phyloP scores from a whole-genome alignment of 2,113 vertebrate genomes.

The Bos javanicus region DNA sequence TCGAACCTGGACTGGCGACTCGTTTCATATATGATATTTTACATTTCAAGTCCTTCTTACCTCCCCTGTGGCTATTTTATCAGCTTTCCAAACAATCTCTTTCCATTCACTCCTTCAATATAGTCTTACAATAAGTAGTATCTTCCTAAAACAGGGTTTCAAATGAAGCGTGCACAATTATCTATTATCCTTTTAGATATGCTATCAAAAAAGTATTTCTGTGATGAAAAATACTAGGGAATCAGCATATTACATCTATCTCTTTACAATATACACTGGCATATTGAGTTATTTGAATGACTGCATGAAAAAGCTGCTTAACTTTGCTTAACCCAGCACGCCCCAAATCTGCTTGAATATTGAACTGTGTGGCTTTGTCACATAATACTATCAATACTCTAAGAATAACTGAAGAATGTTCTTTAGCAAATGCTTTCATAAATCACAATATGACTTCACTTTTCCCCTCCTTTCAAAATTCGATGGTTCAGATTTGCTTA shows the following conservation, averaged over 20 bases:
- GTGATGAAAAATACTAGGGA: not conserved
- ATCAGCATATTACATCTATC: not conserved
- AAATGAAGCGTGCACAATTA: not conserved
- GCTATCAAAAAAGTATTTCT: not conserved
- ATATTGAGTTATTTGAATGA: not conserved
- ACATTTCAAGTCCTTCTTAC: not conserved
- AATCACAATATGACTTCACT: slow-evolving; percentile 5
- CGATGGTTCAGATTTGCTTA: not conserved
- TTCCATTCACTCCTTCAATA: not conserved
- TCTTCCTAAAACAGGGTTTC: not conserved
- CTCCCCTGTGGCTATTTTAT: not conserved
- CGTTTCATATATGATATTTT: too few species aligned
- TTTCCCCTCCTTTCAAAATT: not conserved
- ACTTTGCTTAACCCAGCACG: not conserved
- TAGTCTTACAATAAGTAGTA: not conserved
- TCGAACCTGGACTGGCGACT: too few species aligned
- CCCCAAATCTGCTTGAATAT: not conserved
- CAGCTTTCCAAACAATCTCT: not conserved
- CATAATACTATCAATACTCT: not conserved
- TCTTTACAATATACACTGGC: not conserved
- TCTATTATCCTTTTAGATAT: not conserved
- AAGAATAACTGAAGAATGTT: not conserved
- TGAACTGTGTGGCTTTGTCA: not conserved
- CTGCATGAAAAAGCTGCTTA: not conserved
- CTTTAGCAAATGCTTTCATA: not conserved